Evolutionary conservation across 2,113 vertebrate species (phyloP), one percentile per base, ranked within the genome.

Genomic region (Gasterosteus aculeatus): DNA sequence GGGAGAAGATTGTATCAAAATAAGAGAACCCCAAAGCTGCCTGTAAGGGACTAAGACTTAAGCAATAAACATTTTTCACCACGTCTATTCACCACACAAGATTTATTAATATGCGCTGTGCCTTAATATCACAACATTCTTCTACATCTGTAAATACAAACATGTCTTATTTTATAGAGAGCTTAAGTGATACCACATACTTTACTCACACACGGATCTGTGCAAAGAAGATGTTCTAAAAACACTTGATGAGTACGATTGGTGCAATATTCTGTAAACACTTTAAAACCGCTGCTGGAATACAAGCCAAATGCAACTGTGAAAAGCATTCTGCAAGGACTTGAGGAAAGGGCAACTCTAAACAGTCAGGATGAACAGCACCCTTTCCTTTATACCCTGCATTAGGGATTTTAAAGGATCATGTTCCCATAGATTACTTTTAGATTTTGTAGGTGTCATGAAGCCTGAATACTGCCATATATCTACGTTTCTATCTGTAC

Each of bases 271-370:
- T 69, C 41, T 69, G 67, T 57, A 18, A 72, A 68, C 86, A 69
- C 39, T 80, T 22, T 26, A 73, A 73, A 70, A 64, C 67, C 68
- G 72, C 77, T 75, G 42, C 68, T 90, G 81, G 75, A 89, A 85
- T 78, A 83, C 19, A 82, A 91, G 78, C 81, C 86, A 86, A 88
- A 88, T 41, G 41, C 31, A 74, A 82, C 85, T 87, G 87, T 91
- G 85, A 90, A 87, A 80, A 58, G 72, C 58, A 75, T 33, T 29
- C 67, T 81, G 77, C 63, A 72, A 76, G 77, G 39, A 72, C 33
- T 65, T 10, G 26, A 60, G 33, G n/a, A 53, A 61, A 70, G 18
- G n/a, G 16, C 42, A 38, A 62, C 26, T 14, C 41, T 49, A 51
- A 66, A 44, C 60, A 35, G 60, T 19, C 35, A 51, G 31, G 61